Conservation (phyloP, 1,140 invertebrate genomes). For the Mycetomoellerius zeteki region DNA sequence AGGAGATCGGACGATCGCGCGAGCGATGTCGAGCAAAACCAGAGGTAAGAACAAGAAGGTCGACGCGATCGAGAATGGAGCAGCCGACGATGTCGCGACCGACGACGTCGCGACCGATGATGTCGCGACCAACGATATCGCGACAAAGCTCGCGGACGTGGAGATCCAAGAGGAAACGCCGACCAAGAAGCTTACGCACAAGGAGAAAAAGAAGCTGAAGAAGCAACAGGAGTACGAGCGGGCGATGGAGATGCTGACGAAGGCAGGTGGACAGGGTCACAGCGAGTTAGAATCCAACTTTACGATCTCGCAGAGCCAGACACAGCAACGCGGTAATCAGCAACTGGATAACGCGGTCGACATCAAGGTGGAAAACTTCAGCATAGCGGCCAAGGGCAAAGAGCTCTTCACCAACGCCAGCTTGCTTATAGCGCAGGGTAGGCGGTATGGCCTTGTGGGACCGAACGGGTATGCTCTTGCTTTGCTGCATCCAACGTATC, state of each 20-base stretch:
- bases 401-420: conserved; percentile 99
- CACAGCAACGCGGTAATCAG: conserved; percentile 88
- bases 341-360: conserved; percentile 98
- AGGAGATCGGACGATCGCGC: background rate
- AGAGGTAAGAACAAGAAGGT: background rate
- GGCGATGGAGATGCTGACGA: conserved; percentile 95
- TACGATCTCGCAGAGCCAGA: conserved; percentile 94
- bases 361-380: conserved; percentile 99
- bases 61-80: conserved; percentile 53
- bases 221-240: conserved; percentile 97
- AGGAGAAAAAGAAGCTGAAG: conserved; percentile 98
- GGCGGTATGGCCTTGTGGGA: conserved; percentile 98
- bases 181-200: conserved; percentile 93
- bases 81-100: conserved; percentile 81
- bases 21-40: background rate
- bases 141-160: conserved; percentile 80
- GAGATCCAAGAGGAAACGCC: conserved; percentile 77
- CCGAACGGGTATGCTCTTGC: conserved; percentile 94
- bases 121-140: conserved; percentile 82
- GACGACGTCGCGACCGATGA: conserved; percentile 84
- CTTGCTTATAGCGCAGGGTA: conserved; percentile 96
- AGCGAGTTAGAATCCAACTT: conserved; percentile 97
- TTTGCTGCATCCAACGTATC: background rate
- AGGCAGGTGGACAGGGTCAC: conserved; percentile 95
- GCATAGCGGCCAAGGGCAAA: conserved; percentile 98